Evolutionary conservation across 2,113 vertebrate species (phyloP), one percentile per base, ranked within the genome.

Genomic region (Electrona antarctica): DNA sequence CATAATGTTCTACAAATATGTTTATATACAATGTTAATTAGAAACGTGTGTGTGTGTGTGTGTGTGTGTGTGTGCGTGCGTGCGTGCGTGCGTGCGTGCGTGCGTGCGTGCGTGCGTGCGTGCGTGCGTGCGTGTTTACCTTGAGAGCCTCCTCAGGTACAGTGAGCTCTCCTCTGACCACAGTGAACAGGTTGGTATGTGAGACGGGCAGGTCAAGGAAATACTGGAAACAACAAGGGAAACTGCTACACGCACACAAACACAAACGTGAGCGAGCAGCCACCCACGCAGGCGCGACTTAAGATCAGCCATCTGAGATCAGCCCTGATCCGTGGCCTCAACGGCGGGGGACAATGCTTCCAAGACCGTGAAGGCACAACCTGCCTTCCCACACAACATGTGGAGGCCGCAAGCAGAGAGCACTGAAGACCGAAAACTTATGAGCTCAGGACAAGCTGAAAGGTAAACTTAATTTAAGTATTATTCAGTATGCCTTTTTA

Each of bases 101-200:
- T 51, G 13, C 29, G 8, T 50, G 62, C 11, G 15, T 64, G 48
- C 29, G 63, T 66, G 15, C 58, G 68, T 61, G 64, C 62, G 14
- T 65, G 14, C 7, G 8, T 60, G 21, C 50, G 7, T 57, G 11
- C 60, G 28, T 50, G 57, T 69, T 92, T 94, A 97, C 98, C 96
- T 98, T 98, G 69, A 99, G 94, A 66, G 98, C 98, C 90, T 99
- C 98, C 89, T 99, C 98, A 6, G 98, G 97, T 12, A 99, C 98
- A 50, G 95, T 95, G 85, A 99, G 95, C 86, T 99, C 96, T 74
- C 97, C 97, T 79, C 95, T 93, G 41, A 96, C 97, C 29, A 98
- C 98, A 79, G 96, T 98, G 90, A 99, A 99, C 84, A 98, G 93
- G 91, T 99, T 99, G 87, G 95, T 98, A 99, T 99, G 98, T 99